Evolutionary conservation across 2,888 invertebrate genomes (phyloP).

Genomic region (Hedya salicella): DNA sequence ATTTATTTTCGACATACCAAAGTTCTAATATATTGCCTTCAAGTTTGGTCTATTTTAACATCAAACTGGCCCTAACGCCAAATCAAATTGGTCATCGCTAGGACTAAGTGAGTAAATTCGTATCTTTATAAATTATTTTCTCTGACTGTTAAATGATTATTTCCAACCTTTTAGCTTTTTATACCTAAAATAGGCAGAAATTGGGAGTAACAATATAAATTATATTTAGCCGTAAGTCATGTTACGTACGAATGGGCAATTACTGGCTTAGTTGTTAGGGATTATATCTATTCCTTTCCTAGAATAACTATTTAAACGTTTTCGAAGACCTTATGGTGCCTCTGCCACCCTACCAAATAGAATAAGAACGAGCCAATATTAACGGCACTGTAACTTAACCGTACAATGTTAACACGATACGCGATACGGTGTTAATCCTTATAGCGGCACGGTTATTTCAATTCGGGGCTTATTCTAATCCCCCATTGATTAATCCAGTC

Average conservation of each 20-base stretch:
- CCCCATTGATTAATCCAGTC: conserved; percentile 38
- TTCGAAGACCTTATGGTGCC: neutral
- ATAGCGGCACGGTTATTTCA: conserved; percentile 54
- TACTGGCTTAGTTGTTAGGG: too few relatives aligned
- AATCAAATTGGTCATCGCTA: too few relatives aligned
- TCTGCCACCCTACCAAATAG: neutral
- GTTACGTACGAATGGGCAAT: too few relatives aligned
- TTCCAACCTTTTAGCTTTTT: too few relatives aligned
- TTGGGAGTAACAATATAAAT: too few relatives aligned
- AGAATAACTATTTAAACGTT: neutral
- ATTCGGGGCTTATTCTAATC: conserved; percentile 58
- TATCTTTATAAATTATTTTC: too few relatives aligned
- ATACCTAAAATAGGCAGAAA: too few relatives aligned
- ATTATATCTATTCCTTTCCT: too few relatives aligned
- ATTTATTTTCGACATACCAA: conserved; percentile 7
- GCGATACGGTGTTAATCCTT: conserved; percentile 58
- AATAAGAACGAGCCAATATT: conserved; percentile 3
- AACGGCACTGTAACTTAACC: conserved; percentile 24
- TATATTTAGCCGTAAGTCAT: too few relatives aligned
- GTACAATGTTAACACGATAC: conserved; percentile 34
- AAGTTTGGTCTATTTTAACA: neutral
- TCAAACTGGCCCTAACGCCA: neutral
- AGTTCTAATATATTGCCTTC: conserved; percentile 11
- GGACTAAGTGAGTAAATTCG: too few relatives aligned
- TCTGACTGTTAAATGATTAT: too few relatives aligned